Percentiles rank a stretch among this genome's conserved stretches.
These are phyloP conservation scores for Lycocorax pyrrhopterus DNA, from an alignment of 2,113 vertebrate genomes.

Conservation along the genomic window DNA sequence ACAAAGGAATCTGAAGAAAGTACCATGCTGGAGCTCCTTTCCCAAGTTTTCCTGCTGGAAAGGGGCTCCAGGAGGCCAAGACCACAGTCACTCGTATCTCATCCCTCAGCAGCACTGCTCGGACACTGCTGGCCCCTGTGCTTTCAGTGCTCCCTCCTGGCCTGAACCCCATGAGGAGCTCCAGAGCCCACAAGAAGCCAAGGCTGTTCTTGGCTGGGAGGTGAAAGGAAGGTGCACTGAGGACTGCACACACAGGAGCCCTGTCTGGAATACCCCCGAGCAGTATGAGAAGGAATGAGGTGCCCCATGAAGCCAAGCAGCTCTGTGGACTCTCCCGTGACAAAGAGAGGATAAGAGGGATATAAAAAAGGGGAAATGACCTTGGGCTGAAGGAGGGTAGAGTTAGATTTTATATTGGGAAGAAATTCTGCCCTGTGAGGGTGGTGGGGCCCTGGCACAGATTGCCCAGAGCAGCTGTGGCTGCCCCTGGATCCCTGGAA, in stretches of 20 bases:
- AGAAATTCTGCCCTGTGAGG: neutral
- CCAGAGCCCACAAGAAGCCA: neutral
- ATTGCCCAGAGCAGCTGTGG: neutral
- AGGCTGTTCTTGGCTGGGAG: neutral
- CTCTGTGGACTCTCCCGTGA: neutral
- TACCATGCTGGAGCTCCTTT: neutral
- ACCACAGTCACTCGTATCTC: neutral
- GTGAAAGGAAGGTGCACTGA: neutral
- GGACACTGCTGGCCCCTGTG: neutral
- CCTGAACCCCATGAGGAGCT: neutral
- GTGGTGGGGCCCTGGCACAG: neutral
- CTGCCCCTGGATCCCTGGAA: neutral
- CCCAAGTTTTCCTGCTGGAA: neutral
- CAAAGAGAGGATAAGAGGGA: neutral
- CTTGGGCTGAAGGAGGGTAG: neutral
- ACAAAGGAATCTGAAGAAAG: neutral
- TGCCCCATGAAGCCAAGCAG: accelerated
- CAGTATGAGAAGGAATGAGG: neutral
- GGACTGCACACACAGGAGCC: neutral
- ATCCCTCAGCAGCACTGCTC: neutral
- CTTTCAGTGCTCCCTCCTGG: neutral
- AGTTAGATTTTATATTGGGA: neutral
- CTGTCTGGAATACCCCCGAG: neutral
- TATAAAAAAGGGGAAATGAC: neutral
- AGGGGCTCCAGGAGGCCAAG: neutral